Base-by-base conservation (phyloP, 2,888 invertebrate genomes). In the Hypselothyrea guttata region DNA sequence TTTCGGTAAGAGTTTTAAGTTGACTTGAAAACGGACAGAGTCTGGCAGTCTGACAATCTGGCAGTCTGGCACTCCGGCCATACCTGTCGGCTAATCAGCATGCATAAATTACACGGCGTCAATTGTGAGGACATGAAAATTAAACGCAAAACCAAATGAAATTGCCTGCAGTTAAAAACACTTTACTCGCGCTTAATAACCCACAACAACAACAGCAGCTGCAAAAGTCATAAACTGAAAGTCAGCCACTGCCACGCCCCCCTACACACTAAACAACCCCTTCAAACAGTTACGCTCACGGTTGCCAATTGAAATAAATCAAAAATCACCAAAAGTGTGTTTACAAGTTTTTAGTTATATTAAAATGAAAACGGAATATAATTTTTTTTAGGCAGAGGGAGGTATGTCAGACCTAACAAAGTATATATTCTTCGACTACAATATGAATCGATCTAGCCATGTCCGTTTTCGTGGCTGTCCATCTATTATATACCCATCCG, bases 111-210 rank as follows among this genome's bases (percentile, higher is more conserved):
- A 49, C 28, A 37, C 64, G 57, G 40, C 61, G 56, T 65, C 66
- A 67, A 63, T 68, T 59, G 60, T 45, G 51, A 58, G 46, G 54
- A 64, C 62, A 63, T 54, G 49, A 49, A 71, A 85, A 77, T 69
- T 77, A 71, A 75, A 67, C 58, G 53, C 57, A 27, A 57, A 37
- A 45, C 58, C 61, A 87, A 87, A 84, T 87, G 70, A 72, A 85
- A 86, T 87, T 86, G 87, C 85, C 84, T 77, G 83, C 87, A 86
- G 84, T 86, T 82, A 73, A 77, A 86, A 81, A 72, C 86, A 84
- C 84, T 86, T 85, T 71, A 60, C 30, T 63, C 60, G 62, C 22
- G 64, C 62, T 61, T 69, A 76, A 79, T 67, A 62, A 58, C 55
- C 45, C 59, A 40, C 45, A 56, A 52, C 45, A 64, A 48, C 28